Evolutionary conservation across 2,888 invertebrate species (phyloP).

Genomic region (Pyrocoelia pectoralis): DNA sequence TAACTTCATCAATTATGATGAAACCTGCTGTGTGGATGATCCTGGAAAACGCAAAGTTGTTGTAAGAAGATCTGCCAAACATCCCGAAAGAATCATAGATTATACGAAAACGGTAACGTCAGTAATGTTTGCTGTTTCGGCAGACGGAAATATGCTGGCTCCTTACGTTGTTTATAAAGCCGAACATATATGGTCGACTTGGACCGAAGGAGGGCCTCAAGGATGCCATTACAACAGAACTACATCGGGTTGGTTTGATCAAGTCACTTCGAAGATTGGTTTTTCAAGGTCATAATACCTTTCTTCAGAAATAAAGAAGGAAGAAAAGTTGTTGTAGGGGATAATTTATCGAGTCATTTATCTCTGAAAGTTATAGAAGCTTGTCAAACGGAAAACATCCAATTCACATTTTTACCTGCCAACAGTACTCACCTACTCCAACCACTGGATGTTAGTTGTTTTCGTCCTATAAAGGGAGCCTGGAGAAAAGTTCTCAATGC

Average conservation of each 20-base stretch:
- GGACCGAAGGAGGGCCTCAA: background rate
- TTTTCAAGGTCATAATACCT: background rate
- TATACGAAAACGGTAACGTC: background rate
- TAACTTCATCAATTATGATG: background rate
- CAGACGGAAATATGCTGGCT: background rate
- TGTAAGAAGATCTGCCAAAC: background rate
- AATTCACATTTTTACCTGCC: no score
- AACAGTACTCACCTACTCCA: no score
- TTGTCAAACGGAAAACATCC: no score
- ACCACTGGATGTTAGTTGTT: no score
- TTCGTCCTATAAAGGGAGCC: no score
- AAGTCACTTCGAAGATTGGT: background rate
- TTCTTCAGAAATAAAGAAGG: no score
- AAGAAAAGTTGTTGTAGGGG: no score
- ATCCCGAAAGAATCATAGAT: background rate
- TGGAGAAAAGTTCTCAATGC: no score
- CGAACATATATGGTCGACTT: background rate
- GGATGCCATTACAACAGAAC: background rate
- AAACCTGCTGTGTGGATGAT: constrained; percentile 2
- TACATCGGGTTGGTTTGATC: constrained; percentile 5
- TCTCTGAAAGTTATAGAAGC: no score
- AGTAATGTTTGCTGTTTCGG: background rate
- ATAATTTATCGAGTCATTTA: no score
- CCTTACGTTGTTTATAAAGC: background rate
- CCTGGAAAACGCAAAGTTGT: background rate